These are phyloP conservation scores for Salvator merianae DNA, from an alignment of 2,113 vertebrate species.

Conservation along the genomic window DNA sequence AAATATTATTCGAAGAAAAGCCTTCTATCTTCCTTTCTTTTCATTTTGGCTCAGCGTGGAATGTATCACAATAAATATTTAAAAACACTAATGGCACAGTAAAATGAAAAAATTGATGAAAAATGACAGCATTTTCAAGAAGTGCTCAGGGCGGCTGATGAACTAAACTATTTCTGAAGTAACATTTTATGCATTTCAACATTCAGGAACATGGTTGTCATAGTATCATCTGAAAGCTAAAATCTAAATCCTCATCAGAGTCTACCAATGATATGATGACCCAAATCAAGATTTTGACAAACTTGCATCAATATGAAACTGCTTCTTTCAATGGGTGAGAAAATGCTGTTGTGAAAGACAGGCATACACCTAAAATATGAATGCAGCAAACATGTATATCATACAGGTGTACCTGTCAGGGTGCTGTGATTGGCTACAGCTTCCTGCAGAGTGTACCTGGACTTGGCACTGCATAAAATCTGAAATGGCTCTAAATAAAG, in stretches of 20 bases:
- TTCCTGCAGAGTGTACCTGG: not conserved
- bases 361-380: not conserved
- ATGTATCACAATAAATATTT: not conserved
- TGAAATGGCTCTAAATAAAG: not conserved
- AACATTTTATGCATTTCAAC: not conserved
- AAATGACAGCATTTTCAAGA: not conserved
- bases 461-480: not conserved
- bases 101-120: not conserved
- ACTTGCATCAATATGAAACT: not conserved
- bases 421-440: not conserved
- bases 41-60: not conserved
- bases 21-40: not conserved
- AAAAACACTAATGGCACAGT: not conserved
- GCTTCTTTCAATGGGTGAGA: not conserved
- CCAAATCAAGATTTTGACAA: not conserved
- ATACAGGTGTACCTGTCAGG: not conserved
- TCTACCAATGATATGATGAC: not conserved
- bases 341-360: not conserved
- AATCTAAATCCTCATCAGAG: not conserved
- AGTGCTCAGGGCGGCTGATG: not conserved
- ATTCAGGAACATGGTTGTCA: not conserved
- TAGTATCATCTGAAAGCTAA: not conserved
- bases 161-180: not conserved
- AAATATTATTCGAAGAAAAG: not conserved
- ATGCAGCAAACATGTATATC: not conserved